Evolutionary conservation across 2,888 invertebrate genomes (phyloP).

Genomic region (Creontiades dilutus): DNA sequence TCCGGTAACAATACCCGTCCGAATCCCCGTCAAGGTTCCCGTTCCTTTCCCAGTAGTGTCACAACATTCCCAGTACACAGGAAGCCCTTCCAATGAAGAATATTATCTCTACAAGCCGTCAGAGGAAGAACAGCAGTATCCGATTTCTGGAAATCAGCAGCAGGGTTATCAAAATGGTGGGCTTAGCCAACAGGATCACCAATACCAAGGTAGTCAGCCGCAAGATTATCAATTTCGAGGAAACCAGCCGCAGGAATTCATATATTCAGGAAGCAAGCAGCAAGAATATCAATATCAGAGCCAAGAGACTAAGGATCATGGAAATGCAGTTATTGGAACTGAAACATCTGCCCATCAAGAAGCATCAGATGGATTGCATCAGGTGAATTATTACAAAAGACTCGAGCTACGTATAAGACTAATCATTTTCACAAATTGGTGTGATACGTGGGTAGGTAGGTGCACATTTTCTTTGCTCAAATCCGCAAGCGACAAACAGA

Average conservation of each 20-base stretch:
- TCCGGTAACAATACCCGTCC: constrained; percentile 64
- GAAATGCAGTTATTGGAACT: not conserved
- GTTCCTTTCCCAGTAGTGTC: constrained; percentile 64
- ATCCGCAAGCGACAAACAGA: too few relatives aligned
- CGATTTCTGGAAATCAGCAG: too few relatives aligned
- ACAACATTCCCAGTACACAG: not conserved
- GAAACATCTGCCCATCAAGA: not conserved
- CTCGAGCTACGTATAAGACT: too few relatives aligned
- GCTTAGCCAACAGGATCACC: not conserved
- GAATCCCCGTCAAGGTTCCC: constrained; percentile 70
- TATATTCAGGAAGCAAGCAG: not conserved
- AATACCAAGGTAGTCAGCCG: not conserved
- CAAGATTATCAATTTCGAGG: not conserved
- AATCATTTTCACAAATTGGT: too few relatives aligned
- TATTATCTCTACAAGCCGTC: not conserved
- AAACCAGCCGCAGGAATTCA: not conserved
- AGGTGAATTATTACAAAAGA: not conserved
- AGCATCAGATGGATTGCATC: not conserved
- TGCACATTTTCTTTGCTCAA: too few relatives aligned
- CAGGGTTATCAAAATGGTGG: too few relatives aligned
- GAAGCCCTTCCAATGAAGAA: not conserved
- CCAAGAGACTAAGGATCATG: not conserved
- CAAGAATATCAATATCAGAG: not conserved
- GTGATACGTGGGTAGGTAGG: too few relatives aligned
- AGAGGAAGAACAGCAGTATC: too few relatives aligned